Conservation (phyloP, 2,888 invertebrate species). For the Agriotes lineatus region DNA sequence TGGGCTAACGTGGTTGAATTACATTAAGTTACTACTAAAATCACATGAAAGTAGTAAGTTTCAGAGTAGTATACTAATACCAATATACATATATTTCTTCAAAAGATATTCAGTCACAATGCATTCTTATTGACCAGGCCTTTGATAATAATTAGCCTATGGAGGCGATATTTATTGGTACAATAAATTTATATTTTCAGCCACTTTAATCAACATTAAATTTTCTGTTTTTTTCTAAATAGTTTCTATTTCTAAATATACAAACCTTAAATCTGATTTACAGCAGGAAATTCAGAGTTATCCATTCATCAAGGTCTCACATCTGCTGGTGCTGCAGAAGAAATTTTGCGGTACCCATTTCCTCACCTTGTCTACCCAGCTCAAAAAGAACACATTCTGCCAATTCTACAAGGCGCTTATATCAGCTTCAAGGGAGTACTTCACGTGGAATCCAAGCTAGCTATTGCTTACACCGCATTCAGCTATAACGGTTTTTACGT, state of each 20-base stretch:
- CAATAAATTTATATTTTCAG: no score
- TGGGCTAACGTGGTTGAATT: no score
- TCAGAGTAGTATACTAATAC: no score
- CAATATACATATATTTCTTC: no score
- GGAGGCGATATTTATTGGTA: no score
- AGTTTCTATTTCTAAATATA: background rate
- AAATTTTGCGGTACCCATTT: conserved; percentile 70
- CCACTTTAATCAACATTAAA: no score
- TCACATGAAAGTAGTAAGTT: no score
- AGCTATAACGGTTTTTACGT: conserved; percentile 73
- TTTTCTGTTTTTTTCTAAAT: no score
- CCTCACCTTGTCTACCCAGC: conserved; percentile 54
- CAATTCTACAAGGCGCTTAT: conserved; percentile 76
- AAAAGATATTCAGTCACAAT: no score
- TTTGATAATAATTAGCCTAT: no score
- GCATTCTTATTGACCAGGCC: no score
- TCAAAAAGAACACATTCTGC: conserved; percentile 72
- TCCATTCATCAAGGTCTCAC: conserved; percentile 77
- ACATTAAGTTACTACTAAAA: no score
- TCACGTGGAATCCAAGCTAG: conserved; percentile 72
- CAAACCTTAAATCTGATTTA: conserved; percentile 36
- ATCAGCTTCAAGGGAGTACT: conserved; percentile 77
- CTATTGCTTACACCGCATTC: conserved; percentile 78
- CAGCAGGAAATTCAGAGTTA: conserved; percentile 73
- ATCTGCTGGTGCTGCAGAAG: conserved; percentile 73